phyloP scores from a whole-genome alignment of 1,140 invertebrate genomes.

The Drosophila orosa region DNA sequence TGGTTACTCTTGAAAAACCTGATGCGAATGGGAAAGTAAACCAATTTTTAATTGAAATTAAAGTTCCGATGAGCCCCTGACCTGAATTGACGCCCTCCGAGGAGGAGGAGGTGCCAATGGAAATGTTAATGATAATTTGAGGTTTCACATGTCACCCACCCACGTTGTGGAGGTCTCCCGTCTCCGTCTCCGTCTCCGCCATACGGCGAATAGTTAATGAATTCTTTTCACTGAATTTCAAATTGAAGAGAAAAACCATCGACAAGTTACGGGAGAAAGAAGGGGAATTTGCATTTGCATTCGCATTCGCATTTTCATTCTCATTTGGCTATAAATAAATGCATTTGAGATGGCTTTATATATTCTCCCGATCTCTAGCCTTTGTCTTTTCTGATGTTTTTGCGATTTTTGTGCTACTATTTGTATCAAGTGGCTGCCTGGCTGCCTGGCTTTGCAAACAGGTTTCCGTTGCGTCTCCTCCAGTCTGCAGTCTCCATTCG shows the following conservation, averaged over 20 bases:
- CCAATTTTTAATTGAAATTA: too few relatives aligned
- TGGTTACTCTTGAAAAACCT: too few relatives aligned
- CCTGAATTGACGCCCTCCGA: neutral
- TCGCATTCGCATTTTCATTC: slow-evolving; percentile 11
- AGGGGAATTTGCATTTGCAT: slow-evolving; percentile 9
- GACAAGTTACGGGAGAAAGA: neutral
- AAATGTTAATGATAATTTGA: neutral
- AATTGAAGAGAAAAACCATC: neutral
- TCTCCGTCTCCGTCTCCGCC: too few relatives aligned
- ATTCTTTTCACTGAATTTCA: neutral
- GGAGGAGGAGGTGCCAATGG: neutral
- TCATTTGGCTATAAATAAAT: slow-evolving; percentile 33
- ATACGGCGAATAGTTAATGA: neutral
- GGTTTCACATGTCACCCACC: neutral
- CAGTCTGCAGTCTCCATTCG: neutral
- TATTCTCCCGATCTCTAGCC: neutral
- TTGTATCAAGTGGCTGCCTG: slow-evolving; percentile 11
- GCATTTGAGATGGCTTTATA: slow-evolving; percentile 19
- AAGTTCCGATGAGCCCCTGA: neutral
- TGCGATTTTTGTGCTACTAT: slow-evolving; percentile 11
- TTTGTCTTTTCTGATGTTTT: slow-evolving; percentile 3
- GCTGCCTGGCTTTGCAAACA: slow-evolving; percentile 19
- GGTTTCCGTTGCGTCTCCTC: slow-evolving; percentile 34
- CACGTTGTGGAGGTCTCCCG: too few relatives aligned
- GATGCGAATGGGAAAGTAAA: too few relatives aligned